phyloP scores from a whole-genome alignment of 2,888 invertebrate species.

The Sesamia inferens region DNA sequence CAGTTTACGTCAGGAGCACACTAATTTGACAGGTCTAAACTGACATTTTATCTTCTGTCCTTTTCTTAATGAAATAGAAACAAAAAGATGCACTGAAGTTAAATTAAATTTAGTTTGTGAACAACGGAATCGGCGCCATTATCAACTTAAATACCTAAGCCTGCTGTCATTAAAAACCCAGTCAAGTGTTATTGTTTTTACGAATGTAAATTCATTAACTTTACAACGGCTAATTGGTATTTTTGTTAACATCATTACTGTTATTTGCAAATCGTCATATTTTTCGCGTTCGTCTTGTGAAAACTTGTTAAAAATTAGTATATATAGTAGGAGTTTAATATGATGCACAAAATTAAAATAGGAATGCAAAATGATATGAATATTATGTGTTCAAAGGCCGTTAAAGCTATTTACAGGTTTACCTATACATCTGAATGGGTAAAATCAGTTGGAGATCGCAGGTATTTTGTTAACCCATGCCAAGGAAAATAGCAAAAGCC shows the following conservation, averaged over 20 bases:
- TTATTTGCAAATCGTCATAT: constrained; percentile 20
- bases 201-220: constrained; percentile 26
- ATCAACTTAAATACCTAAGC: too few species aligned
- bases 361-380: background rate
- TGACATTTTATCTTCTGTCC: too few species aligned
- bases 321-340: background rate
- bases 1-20: too few species aligned
- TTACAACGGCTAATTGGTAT: background rate
- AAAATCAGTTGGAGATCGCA: background rate
- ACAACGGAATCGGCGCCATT: too few species aligned
- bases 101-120: too few species aligned
- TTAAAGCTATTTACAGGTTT: background rate
- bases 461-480: background rate
- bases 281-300: constrained; percentile 7
- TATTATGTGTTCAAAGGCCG: background rate
- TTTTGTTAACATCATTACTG: constrained; percentile 41
- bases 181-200: constrained; percentile 15
- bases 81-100: too few species aligned
- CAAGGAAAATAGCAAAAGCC: background rate
- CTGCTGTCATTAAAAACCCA: background rate
- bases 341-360: background rate
- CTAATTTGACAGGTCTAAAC: too few species aligned
- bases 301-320: background rate
- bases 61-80: too few species aligned
- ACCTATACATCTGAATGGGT: background rate